Conservation (phyloP, 1,140 invertebrate genomes). For the Brachionus manjavacas region DNA sequence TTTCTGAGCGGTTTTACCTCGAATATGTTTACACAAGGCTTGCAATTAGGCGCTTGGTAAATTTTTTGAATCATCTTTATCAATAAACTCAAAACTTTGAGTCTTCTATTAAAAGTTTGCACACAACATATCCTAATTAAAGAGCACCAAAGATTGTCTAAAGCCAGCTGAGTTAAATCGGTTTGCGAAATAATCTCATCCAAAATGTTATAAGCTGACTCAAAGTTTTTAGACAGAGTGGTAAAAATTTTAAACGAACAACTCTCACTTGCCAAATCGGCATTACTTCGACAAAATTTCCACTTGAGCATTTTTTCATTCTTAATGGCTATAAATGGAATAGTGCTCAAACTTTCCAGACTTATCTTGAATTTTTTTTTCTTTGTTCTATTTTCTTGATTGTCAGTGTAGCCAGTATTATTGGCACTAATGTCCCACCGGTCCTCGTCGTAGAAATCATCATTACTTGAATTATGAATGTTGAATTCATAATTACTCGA, state of each 20-base stretch:
- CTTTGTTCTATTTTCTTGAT: not conserved
- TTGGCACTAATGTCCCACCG: not conserved
- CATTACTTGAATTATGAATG: not conserved
- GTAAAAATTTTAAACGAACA: conserved; percentile 33
- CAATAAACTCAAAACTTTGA: conserved; percentile 23
- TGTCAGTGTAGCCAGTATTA: not conserved
- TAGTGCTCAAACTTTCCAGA: not conserved
- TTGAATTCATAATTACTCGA: not conserved
- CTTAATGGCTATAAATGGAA: conserved; percentile 3
- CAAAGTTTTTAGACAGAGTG: not conserved
- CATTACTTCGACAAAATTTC: conserved; percentile 1
- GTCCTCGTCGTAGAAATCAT: not conserved
- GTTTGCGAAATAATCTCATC: not conserved
- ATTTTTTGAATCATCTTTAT: conserved; percentile 30
- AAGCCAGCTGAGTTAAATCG: not conserved
- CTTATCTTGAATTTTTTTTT: not conserved
- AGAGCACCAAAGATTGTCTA: conserved; percentile 2
- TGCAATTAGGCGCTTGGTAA: not conserved
- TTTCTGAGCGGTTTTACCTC: conserved; percentile 11
- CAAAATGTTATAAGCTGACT: not conserved
- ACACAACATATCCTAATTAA: conserved; percentile 10
- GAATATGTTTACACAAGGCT: not conserved
- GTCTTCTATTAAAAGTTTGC: conserved; percentile 11
- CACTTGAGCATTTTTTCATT: conserved; percentile 33
- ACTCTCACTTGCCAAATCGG: not conserved